A percentile compares a stretch with the other conserved stretches of the same genome.
phyloP scores from a whole-genome alignment of 1,140 invertebrate genomes.

The Halesus radiatus region DNA sequence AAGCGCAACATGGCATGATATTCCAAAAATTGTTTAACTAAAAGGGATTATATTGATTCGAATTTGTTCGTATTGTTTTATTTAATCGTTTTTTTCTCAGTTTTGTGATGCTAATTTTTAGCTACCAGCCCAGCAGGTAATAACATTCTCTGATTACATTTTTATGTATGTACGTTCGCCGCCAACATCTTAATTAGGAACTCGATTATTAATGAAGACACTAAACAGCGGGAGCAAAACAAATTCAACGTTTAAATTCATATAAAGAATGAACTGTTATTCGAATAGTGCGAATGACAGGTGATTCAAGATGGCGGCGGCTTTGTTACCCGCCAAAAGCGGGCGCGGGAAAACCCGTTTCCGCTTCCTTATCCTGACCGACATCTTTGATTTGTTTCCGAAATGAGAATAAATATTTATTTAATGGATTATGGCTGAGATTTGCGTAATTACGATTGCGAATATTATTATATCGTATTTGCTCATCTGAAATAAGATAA shows the following conservation, averaged over 20 bases:
- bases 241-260: not conserved
- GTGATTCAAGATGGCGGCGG: slow-evolving; percentile 15
- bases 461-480: too few species aligned
- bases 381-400: too few species aligned
- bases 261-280: slow-evolving; percentile 5
- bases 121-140: too few species aligned
- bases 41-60: too few species aligned
- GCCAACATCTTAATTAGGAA: not conserved
- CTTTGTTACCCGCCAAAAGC: slow-evolving; percentile 18
- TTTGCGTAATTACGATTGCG: too few species aligned
- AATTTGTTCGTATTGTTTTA: too few species aligned
- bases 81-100: not conserved
- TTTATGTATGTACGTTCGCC: not conserved
- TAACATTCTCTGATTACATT: not conserved
- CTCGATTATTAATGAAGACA: not conserved
- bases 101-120: not conserved
- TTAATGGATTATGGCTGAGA: too few species aligned
- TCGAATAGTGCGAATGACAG: not conserved
- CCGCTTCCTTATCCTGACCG: too few species aligned
- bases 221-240: not conserved
- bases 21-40: too few species aligned
- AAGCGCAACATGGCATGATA: too few species aligned
- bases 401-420: too few species aligned
- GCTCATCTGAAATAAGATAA: too few species aligned
- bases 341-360: not conserved